Base-by-base conservation (phyloP, 2,888 invertebrate genomes). In the Torymus texanus region DNA sequence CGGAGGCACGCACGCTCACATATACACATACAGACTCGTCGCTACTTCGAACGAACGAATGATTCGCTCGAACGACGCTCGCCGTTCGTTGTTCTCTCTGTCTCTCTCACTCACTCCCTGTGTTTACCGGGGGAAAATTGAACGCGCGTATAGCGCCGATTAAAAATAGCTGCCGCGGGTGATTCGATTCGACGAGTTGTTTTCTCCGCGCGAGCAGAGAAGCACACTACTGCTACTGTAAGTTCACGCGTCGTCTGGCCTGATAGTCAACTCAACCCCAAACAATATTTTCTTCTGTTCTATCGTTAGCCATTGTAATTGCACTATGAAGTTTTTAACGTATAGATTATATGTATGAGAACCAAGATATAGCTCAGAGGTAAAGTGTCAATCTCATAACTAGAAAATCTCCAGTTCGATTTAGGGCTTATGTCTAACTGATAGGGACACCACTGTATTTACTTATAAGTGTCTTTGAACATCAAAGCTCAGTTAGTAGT, bases 141-240 rank as follows among this genome's bases (percentile, higher is more conserved):
- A 78, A 66, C 63, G 55, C 4, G 41, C 50, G 41, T 41, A 41
- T 41, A 41, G 41, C 24, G 24, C 10, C 76, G 56, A 76, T 76
- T 68, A 70, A 70, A 76, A 76, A 76, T 70, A 76, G 59, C 70
- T 18, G 73, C 53, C 41, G 67, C 65, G 59, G 59, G 65, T 77
- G 72, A 77, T 77, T 77, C 66, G 67, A 67, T 61, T 67, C 18
- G 65, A 24, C 72, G 14, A 65, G 65, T 58, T 29, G 62, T 66
- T 66, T 51, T 11, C 51, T 24, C 16, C 18, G 16, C 51, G 24
- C 41, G 1, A 41, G 8, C 41, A 8, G 10, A 11, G n/a, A 11
- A 14, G 61, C 53, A 3, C 71, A 8, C 8, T n/a, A 13, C 41
- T 5, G 8, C 41, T 21, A 1, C 8, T 41, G 5, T n/a, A 21